A percentile compares a stretch with the other conserved stretches of the same genome.
Conservation (phyloP, 2,888 invertebrate species). For the Megaustenia siamemsis region DNA sequence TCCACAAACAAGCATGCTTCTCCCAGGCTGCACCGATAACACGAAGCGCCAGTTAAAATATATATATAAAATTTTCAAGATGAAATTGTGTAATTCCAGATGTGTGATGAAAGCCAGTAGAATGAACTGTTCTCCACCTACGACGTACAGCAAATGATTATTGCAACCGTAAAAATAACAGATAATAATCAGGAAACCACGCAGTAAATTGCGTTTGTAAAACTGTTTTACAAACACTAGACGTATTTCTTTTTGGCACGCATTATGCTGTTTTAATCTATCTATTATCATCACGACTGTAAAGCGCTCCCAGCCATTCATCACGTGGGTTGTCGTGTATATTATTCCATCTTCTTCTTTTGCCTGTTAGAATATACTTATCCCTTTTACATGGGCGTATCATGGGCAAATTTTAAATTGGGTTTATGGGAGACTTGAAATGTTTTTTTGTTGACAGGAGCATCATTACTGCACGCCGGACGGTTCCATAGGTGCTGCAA, state of each 20-base stretch:
- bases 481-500: too few relatives aligned
- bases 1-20: slow-evolving; percentile 5
- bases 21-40: neutral
- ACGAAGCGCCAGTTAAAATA: neutral
- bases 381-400: too few relatives aligned
- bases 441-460: too few relatives aligned
- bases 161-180: slow-evolving; percentile 20
- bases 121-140: neutral
- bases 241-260: slow-evolving; percentile 3
- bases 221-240: slow-evolving; percentile 18
- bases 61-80: neutral
- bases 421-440: too few relatives aligned
- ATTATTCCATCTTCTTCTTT: neutral
- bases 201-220: slow-evolving; percentile 2
- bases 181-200: slow-evolving; percentile 34
- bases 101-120: slow-evolving; percentile 18
- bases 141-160: neutral
- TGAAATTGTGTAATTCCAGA: neutral
- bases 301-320: neutral
- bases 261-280: slow-evolving; percentile 36
- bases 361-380: neutral
- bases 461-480: too few relatives aligned
- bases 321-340: neutral
- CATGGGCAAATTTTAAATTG: too few relatives aligned
- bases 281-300: slow-evolving; percentile 13